Percentiles rank a stretch among this genome's conserved stretches.
phyloP scores from a whole-genome alignment of 1,140 invertebrate genomes.

The Harlomillsia oculata region DNA sequence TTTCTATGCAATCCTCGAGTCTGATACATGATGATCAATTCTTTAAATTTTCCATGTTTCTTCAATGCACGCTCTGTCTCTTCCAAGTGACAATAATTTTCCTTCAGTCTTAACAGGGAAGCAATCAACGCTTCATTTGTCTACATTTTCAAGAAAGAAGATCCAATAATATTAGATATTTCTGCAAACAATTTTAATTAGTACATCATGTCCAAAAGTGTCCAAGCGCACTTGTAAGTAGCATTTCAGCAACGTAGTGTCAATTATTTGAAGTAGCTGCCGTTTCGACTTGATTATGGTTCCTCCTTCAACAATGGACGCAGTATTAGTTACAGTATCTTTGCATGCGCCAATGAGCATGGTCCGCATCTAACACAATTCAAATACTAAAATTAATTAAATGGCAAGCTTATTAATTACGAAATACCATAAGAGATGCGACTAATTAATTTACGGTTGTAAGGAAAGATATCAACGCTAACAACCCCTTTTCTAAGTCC shows the following conservation, averaged over 20 bases:
- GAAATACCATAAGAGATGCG: neutral
- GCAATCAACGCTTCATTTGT: slow-evolving; percentile 90
- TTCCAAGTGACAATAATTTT: slow-evolving; percentile 86
- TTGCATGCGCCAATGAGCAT: slow-evolving; percentile 47
- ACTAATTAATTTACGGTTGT: slow-evolving; percentile 51
- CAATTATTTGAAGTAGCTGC: slow-evolving; percentile 81
- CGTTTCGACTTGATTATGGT: slow-evolving; percentile 44
- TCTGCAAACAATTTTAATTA: neutral
- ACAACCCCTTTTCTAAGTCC: slow-evolving; percentile 77
- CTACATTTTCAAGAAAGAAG: slow-evolving; percentile 41
- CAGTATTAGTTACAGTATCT: slow-evolving; percentile 16
- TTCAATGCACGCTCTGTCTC: slow-evolving; percentile 85
- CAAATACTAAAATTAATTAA: neutral
- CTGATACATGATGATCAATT: slow-evolving; percentile 92
- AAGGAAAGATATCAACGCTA: slow-evolving; percentile 81
- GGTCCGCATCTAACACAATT: slow-evolving; percentile 37
- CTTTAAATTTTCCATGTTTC: slow-evolving; percentile 76
- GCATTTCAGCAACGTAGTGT: slow-evolving; percentile 91
- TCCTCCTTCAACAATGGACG: slow-evolving; percentile 44
- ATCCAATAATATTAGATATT: neutral
- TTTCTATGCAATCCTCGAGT: slow-evolving; percentile 84
- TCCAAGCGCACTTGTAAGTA: slow-evolving; percentile 69
- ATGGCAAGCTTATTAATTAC: neutral
- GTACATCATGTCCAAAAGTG: neutral
- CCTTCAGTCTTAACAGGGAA: slow-evolving; percentile 68